These are phyloP conservation scores for Chesias legatella DNA, from an alignment of 2,888 invertebrate genomes.

Conservation along the genomic window DNA sequence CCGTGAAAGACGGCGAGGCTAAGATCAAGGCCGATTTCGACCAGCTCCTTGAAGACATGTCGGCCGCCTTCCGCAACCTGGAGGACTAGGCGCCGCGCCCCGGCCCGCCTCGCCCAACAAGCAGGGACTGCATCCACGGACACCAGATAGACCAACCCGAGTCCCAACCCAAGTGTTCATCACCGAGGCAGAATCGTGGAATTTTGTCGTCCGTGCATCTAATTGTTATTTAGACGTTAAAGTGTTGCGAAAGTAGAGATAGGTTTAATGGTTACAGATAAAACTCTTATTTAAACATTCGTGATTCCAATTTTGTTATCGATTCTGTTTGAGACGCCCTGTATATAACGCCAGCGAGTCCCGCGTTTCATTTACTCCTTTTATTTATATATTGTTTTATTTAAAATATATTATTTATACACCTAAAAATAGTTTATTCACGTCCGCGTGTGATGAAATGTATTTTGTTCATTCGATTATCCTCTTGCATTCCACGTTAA, in stretches of 20 bases:
- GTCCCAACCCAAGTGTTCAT: too few species aligned
- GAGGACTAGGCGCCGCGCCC: constrained; percentile 88
- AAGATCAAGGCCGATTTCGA: constrained; percentile 99
- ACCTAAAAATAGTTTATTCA: constrained; percentile 53
- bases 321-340: constrained; percentile 27
- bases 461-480: constrained; percentile 48
- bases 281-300: constrained; percentile 50
- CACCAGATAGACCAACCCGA: constrained; percentile 7
- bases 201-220: constrained; percentile 18
- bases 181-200: not conserved
- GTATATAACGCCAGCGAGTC: constrained; percentile 34
- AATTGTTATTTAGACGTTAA: constrained; percentile 42
- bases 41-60: constrained; percentile 97
- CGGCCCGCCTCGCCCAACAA: not conserved
- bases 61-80: constrained; percentile 98
- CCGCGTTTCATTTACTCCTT: constrained; percentile 43
- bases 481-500: constrained; percentile 74
- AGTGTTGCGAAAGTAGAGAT: constrained; percentile 49
- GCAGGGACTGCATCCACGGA: not conserved
- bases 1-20: constrained; percentile 97
- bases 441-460: constrained; percentile 38
- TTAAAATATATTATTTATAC: constrained; percentile 56
- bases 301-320: constrained; percentile 41
- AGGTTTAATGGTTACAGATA: constrained; percentile 44
- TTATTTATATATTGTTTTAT: constrained; percentile 40